Base-by-base conservation (phyloP, 2,888 invertebrate genomes). In the Cybosia mesomella region DNA sequence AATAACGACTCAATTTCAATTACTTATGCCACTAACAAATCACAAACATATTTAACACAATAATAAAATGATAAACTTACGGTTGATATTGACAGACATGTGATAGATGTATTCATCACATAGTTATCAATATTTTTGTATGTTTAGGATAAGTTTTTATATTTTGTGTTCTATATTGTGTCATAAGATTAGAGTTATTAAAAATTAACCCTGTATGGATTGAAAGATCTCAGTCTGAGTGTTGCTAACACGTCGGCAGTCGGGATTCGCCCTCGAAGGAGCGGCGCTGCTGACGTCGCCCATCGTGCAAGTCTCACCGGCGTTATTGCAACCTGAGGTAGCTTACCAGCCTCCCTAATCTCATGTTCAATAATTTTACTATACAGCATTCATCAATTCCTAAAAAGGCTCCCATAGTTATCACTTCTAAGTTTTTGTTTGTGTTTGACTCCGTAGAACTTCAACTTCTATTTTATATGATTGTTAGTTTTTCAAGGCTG, bases 271-370 rank as follows among this genome's bases (percentile, higher is more conserved):
- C 80, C 85, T 93, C 75, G 91, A 90, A 75, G 93, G 86, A 81
- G 87, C 88, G 68, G 83, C 89, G 75, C 84, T 93, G 83, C 87
- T 94, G 79, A 75, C 90, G 68, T 75, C 92, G 81, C 89, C 94
- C 57, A 84, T 93, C 73, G 85, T 95, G 76, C 93, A 92, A 68
- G 85, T 93, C 75, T 84, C 91, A 49, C 88, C 92, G 75, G 87
- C 89, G 70, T 73, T 92, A 69, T 83, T 91, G 75, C 89, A 88
- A 73, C 90, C 88, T 67, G 92, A 93, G 89, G 92, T 92, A 91
- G 89, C 79, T 54, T 58, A 66, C 64, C 64, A 71, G 70, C 72
- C 78, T 71, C 74, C 58, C 59, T 58, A 60, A 66, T 49, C 75
- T 68, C 21, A 32, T 60, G 24, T 59, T 67, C 64, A 54, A 55